Base-by-base conservation (phyloP, 2,888 invertebrate genomes). In the Phaedon cochleariae region DNA sequence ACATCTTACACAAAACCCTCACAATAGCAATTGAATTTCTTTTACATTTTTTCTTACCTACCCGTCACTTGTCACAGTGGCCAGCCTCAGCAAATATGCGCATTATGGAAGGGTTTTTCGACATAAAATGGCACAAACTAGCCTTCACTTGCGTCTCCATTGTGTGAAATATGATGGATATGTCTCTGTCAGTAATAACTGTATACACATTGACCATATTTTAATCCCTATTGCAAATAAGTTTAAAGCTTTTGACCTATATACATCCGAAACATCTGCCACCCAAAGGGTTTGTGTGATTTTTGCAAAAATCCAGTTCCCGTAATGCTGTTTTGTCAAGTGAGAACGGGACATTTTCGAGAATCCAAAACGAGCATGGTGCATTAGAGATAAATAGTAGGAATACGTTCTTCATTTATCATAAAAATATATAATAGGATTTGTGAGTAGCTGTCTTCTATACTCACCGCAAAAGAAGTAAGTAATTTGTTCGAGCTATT, bases 41-140 rank as follows among this genome's bases (percentile, higher is more conserved):
- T 59, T 64, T 54, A 58, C 18, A 59, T 53, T 41, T 54, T 67
- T 68, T 61, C 64, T 64, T 75, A 75, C 73, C 76, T 75, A 76
- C 79, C 76, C 79, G 80, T 81, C 82, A 82, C 81, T 80, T 81
- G 81, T 81, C 82, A 80, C 69, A 69, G 65, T 68, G 77, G 71
- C 75, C 78, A 76, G 79, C 80, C 81, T 77, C 79, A 76, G 78
- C 81, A 82, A 82, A 82, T 81, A 82, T 74, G 71, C 74, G 77
- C 72, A 81, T 81, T 81, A 81, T 81, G 70, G 74, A 80, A 79
- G 81, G 81, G 79, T 78, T 77, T 74, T 74, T 75, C 49, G 61
- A 76, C 78, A 70, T 76, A 76, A 79, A 80, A 75, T 79, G 75
- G 73, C 79, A 73, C 70, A 78, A 79, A 79, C 78, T 80, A 76